phyloP scores from a whole-genome alignment of 2,113 vertebrate species.

The Pterocles gutturalis region DNA sequence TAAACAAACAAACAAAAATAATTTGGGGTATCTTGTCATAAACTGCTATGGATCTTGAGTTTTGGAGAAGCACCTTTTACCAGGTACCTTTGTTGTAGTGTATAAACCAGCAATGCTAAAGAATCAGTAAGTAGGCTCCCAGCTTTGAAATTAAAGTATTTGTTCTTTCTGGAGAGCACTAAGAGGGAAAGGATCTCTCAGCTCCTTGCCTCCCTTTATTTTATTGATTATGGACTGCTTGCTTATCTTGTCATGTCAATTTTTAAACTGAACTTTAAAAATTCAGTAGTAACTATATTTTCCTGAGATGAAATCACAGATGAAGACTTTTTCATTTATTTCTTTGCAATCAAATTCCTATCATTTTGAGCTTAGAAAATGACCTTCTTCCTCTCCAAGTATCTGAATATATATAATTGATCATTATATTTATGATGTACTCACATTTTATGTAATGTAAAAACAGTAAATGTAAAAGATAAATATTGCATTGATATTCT shows the following conservation, averaged over 20 bases:
- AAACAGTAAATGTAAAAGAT: not conserved
- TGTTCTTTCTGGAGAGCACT: not conserved
- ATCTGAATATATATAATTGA: not conserved
- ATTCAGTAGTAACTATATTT: not conserved
- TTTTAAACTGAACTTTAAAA: not conserved
- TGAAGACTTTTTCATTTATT: not conserved
- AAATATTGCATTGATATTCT: not conserved
- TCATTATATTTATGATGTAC: not conserved
- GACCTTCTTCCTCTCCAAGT: not conserved
- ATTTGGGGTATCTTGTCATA: not conserved
- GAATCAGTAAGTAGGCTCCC: not conserved
- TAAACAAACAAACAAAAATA: not conserved
- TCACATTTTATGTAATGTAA: not conserved
- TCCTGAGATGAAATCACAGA: not conserved
- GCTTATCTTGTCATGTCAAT: not conserved
- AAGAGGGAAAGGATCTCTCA: not conserved
- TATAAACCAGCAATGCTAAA: not conserved
- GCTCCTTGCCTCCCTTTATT: not conserved
- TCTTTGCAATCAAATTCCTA: not conserved
- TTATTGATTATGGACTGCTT: not conserved
- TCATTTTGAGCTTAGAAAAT: not conserved
- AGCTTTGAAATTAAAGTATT: not conserved
- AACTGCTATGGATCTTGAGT: not conserved
- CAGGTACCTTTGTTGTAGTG: not conserved
- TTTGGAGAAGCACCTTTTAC: not conserved